Percentiles rank a stretch among this genome's conserved stretches.
Conservation (phyloP, 2,888 invertebrate genomes). For the Diadegma fenestrale region DNA sequence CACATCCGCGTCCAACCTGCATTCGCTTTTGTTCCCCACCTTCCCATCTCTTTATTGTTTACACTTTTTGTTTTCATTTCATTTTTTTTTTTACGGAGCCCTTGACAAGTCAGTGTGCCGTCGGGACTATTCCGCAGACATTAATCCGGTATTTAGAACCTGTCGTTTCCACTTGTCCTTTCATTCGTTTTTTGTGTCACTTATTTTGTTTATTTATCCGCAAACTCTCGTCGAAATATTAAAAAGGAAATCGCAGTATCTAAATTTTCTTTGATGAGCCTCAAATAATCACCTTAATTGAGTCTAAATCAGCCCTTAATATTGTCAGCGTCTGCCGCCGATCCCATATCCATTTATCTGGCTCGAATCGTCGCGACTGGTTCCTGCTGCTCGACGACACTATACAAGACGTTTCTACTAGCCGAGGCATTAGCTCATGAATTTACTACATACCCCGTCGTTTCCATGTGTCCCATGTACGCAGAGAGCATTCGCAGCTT, state of each 20-base stretch:
- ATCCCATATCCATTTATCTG: neutral
- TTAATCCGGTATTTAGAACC: constrained; percentile 29
- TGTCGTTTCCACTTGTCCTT: constrained; percentile 21
- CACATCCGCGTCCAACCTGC: constrained; percentile 28
- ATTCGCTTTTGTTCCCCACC: constrained; percentile 25
- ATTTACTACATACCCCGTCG: neutral
- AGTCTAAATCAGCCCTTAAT: neutral
- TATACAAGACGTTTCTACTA: neutral
- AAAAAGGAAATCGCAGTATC: neutral
- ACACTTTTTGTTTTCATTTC: constrained; percentile 11
- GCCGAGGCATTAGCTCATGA: neutral
- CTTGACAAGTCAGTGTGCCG: constrained; percentile 37
- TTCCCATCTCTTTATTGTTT: constrained; percentile 33
- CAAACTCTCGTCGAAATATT: neutral
- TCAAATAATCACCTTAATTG: neutral
- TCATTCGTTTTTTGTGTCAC: constrained; percentile 13
- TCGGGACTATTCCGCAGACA: constrained; percentile 50
- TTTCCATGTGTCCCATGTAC: neutral
- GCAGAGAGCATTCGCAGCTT: neutral
- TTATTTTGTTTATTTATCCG: constrained; percentile 16
- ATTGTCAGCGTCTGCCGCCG: neutral
- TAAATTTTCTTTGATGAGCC: no score
- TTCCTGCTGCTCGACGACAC: neutral
- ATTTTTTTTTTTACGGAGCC: constrained; percentile 22
- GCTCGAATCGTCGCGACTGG: neutral